Percentiles rank a stretch among this genome's conserved stretches.
Evolutionary conservation across 2,113 vertebrate genomes (phyloP).

Genomic region (Neodon shergylaensis): DNA sequence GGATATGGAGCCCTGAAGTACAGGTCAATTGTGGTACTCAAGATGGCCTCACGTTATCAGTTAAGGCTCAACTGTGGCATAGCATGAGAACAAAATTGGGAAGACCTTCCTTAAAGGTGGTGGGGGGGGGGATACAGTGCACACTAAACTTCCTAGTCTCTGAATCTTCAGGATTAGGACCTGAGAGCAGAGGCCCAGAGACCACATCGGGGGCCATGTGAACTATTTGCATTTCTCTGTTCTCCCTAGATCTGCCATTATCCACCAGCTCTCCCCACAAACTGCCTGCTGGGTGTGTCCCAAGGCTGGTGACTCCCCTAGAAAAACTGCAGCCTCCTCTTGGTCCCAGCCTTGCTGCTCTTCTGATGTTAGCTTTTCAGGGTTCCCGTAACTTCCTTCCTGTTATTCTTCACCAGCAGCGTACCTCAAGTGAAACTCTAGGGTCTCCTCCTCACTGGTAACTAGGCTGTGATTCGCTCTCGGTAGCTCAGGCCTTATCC

Average conservation of each 20-base stretch:
- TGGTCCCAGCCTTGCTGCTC: no score
- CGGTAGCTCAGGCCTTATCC: background rate
- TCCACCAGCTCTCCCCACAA: background rate
- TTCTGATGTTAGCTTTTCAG: background rate
- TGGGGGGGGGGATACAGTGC: no score
- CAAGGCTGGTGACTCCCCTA: background rate
- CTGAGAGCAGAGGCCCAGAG: background rate
- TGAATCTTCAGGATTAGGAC: background rate
- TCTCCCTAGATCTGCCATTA: background rate
- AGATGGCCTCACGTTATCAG: background rate
- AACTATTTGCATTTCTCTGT: background rate
- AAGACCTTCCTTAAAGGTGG: no score
- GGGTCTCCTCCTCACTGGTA: background rate
- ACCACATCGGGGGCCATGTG: background rate
- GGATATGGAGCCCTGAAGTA: background rate
- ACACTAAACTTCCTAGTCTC: background rate
- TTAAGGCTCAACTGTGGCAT: background rate
- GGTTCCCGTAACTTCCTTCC: background rate
- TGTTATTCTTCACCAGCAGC: background rate
- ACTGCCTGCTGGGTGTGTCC: no score
- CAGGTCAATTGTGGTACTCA: background rate
- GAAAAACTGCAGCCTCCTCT: background rate
- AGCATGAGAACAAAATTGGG: background rate
- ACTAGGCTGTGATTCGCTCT: background rate
- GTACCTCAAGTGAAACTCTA: background rate